Evolutionary conservation across 2,113 vertebrate genomes (phyloP), one percentile per base, ranked within the genome.

Genomic region (Onychorhynchus coronatus): DNA sequence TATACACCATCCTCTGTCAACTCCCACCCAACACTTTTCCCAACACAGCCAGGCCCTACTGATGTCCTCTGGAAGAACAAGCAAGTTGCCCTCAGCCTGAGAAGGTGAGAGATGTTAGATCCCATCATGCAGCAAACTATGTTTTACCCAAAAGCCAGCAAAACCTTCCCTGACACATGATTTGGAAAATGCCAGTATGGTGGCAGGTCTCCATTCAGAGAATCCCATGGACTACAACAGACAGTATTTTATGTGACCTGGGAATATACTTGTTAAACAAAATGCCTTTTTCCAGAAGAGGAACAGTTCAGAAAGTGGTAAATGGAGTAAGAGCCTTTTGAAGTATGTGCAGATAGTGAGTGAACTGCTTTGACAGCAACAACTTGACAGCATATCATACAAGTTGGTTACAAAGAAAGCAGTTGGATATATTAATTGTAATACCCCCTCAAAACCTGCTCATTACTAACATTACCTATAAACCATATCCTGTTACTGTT

Each of bases 361-460:
- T 11, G 88, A 94, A 65, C 63, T 82, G 68, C 50, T 49, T 74
- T 23, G 35, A 74, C 67, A 91, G 14, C 83, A 73, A 88, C 50
- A 65, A 89, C 14, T 63, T 55, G 76, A 95, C 85, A 63, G 63
- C 0, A 2, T 0, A 6, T 67, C 59, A 53, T 22, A 12, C 49
- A 39, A 78, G 74, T 24, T 77, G 59, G 62, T 58, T 84, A 93
- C 83, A 92, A 61, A 63, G 79, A 42, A 80, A 77, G 31, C 79
- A 68, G 44, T 0, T 42, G 75, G 59, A 71, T 49, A 28, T 3
- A 31, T 52, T 59, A 70, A 74, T 2, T 88, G 46, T 16, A 88
- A 47, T 31, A 71, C 2, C 72, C 46, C 59, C 67, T 67, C 53
- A 70, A 80, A 93, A 59, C n/a, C 55, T 44, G 42, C 39, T 71